Evolutionary conservation across 2,113 vertebrate species (phyloP).

Genomic region (Pipa parva): DNA sequence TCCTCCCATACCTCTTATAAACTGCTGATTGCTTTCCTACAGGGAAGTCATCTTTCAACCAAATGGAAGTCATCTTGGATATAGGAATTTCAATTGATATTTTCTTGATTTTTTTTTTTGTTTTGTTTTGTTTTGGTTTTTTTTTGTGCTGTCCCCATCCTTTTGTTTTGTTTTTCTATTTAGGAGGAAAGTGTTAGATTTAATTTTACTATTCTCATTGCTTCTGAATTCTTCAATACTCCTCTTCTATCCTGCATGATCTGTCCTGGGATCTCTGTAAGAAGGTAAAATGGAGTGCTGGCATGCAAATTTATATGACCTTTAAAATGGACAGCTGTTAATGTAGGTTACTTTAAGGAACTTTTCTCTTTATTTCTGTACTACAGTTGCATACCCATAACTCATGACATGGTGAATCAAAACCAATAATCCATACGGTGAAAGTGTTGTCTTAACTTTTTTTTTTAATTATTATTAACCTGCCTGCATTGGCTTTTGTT

Average conservation of each 20-base stretch:
- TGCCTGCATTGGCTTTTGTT: background rate
- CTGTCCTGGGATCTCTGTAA: constrained; percentile 62
- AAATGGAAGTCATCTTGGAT: constrained; percentile 47
- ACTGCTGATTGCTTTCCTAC: constrained; percentile 1
- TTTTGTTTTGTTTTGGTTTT: constrained; percentile 50
- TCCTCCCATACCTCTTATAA: constrained; percentile 42
- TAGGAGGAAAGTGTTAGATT: constrained; percentile 49
- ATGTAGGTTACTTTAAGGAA: constrained; percentile 10
- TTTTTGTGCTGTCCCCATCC: constrained; percentile 52
- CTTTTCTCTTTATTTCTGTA: constrained; percentile 11
- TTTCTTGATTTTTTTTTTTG: constrained; percentile 18
- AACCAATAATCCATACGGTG: background rate
- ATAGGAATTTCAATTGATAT: constrained; percentile 54
- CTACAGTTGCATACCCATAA: background rate
- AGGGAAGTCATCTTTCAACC: constrained; percentile 39
- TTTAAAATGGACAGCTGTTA: constrained; percentile 22
- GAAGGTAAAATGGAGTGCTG: constrained; percentile 24
- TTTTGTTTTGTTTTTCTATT: constrained; percentile 49
- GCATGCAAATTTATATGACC: background rate
- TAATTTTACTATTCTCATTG: constrained; percentile 44
- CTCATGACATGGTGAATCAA: background rate
- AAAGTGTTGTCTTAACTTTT: constrained; percentile 10
- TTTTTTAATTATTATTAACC: constrained; percentile 1
- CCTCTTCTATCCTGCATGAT: constrained; percentile 65
- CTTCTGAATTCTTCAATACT: constrained; percentile 54